Percentiles rank a stretch among this genome's conserved stretches.
phyloP scores from a whole-genome alignment of 2,797 vertebrate genomes.

The Argentina silus region DNA sequence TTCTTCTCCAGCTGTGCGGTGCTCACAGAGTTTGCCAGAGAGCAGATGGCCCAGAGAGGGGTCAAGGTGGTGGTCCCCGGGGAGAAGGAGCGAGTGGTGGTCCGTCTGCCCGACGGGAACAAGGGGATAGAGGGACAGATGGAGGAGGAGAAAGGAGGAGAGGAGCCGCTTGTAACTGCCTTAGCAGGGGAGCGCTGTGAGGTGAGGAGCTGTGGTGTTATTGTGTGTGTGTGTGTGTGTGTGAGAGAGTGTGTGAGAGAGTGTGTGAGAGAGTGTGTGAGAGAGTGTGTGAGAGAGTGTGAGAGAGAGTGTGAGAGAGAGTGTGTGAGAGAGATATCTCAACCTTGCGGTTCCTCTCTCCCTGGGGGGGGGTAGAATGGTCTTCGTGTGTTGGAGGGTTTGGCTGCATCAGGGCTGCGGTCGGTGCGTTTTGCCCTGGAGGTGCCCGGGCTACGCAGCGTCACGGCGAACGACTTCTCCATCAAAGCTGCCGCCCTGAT shows the following conservation, averaged over 20 bases:
- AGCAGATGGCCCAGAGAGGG: slow-evolving; percentile 80
- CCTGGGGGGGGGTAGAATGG: slow-evolving; percentile 80
- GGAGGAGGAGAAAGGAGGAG: slow-evolving; percentile 62
- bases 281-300: neutral
- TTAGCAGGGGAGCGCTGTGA: slow-evolving; percentile 74
- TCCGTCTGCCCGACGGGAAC: slow-evolving; percentile 74
- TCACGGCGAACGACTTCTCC: slow-evolving; percentile 91
- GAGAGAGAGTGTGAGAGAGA: neutral
- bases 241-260: neutral
- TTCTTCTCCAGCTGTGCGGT: slow-evolving; percentile 82
- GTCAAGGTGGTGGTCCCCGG: slow-evolving; percentile 84
- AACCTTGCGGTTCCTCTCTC: neutral
- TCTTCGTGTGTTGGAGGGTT: slow-evolving; percentile 85
- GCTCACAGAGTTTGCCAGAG: slow-evolving; percentile 86
- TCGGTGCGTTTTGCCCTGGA: slow-evolving; percentile 90
- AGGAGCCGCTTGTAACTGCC: slow-evolving; percentile 42
- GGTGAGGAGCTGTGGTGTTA: slow-evolving; percentile 48
- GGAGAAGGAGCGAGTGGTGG: slow-evolving; percentile 80
- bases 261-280: slow-evolving; percentile 1
- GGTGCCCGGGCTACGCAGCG: slow-evolving; percentile 83
- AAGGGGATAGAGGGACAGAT: slow-evolving; percentile 27
- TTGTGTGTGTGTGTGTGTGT: neutral
- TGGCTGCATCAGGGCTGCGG: slow-evolving; percentile 90
- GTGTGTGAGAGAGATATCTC: neutral
- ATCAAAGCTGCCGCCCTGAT: slow-evolving; percentile 84